phyloP scores from a whole-genome alignment of 2,113 vertebrate genomes.

The Menura novaehollandiae region DNA sequence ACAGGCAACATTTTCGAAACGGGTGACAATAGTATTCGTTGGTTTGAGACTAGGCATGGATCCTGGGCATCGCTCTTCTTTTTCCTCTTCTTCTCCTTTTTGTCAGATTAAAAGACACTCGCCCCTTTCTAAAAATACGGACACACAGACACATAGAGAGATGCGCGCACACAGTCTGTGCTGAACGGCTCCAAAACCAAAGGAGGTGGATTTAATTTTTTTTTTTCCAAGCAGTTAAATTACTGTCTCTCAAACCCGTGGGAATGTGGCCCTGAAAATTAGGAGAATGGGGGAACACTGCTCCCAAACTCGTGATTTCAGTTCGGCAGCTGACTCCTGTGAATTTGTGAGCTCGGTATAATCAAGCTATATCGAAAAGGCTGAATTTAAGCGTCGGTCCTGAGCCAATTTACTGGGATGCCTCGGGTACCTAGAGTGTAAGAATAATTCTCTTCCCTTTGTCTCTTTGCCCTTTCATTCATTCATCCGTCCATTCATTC shows the following conservation, averaged over 20 bases:
- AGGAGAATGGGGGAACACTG: background rate
- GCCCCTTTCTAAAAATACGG: background rate
- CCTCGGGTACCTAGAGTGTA: background rate
- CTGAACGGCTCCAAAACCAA: background rate
- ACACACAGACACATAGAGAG: background rate
- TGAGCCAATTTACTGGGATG: background rate
- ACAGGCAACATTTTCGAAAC: slow-evolving; percentile 3
- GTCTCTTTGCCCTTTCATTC: slow-evolving; percentile 35
- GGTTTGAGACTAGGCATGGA: background rate
- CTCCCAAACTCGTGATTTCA: background rate
- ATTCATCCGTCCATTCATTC: background rate
- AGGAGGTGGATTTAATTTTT: background rate
- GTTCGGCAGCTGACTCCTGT: background rate
- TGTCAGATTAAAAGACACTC: background rate
- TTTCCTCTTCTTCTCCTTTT: background rate
- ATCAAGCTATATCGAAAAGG: background rate
- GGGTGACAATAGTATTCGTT: slow-evolving; percentile 3
- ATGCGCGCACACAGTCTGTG: background rate
- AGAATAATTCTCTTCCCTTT: slow-evolving; percentile 13
- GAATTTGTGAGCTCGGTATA: background rate
- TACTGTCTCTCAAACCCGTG: background rate
- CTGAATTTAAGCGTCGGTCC: background rate
- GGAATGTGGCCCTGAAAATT: background rate
- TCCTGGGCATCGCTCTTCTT: background rate
- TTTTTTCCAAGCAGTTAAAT: background rate